Conservation (phyloP, 2,888 invertebrate species). For the Thymelicus sylvestris region DNA sequence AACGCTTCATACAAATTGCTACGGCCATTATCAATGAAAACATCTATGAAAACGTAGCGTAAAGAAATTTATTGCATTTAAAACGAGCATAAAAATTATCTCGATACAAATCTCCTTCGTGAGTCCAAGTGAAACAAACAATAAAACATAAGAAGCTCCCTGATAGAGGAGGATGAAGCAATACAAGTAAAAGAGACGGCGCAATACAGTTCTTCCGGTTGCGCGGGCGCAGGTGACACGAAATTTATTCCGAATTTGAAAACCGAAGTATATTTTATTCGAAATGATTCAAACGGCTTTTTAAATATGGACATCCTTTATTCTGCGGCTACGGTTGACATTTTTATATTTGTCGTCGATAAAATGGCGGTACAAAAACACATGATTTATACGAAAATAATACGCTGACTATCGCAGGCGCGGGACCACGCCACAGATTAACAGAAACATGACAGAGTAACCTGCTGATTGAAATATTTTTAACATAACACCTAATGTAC, state of each 20-base stretch:
- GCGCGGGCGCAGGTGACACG: conserved; percentile 81
- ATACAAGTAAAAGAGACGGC: conserved; percentile 53
- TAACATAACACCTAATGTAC: not conserved
- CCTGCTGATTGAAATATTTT: not conserved
- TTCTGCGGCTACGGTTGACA: conserved; percentile 76
- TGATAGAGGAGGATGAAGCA: conserved; percentile 52
- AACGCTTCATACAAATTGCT: conserved; percentile 72
- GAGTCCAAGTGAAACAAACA: conserved; percentile 71
- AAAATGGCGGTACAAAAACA: conserved; percentile 66
- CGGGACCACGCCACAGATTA: conserved; percentile 52
- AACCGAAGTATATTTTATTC: conserved; percentile 82
- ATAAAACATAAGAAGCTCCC: conserved; percentile 61
- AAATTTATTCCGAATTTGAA: conserved; percentile 85
- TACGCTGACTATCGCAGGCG: conserved; percentile 57
- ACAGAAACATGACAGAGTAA: not conserved
- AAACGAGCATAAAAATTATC: conserved; percentile 80
- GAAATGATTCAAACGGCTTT: conserved; percentile 82
- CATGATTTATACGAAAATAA: conserved; percentile 81
- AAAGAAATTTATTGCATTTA: conserved; percentile 78
- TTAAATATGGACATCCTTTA: conserved; percentile 83
- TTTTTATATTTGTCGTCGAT: conserved; percentile 82
- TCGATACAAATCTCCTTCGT: conserved; percentile 70
- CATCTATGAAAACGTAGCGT: conserved; percentile 68
- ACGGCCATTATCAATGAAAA: conserved; percentile 63
- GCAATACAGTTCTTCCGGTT: conserved; percentile 76